phyloP scores from a whole-genome alignment of 2,113 vertebrate genomes.

The Malurus alboscapulatus region DNA sequence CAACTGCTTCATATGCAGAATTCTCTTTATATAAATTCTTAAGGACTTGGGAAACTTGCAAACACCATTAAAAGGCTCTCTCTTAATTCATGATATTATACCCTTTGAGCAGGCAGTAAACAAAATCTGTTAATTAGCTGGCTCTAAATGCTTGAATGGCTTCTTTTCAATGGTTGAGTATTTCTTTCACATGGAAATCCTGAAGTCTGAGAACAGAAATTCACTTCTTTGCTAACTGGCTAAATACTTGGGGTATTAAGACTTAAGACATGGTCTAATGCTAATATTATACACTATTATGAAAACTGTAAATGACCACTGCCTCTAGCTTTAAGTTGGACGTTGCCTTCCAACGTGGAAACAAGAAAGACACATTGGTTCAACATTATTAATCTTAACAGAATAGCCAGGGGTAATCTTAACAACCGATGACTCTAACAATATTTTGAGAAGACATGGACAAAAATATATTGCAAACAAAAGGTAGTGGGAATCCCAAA shows the following conservation, averaged over 20 bases:
- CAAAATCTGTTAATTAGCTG: not conserved
- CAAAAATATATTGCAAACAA: not conserved
- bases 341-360: not conserved
- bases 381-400: not conserved
- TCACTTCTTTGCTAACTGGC: not conserved
- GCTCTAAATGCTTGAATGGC: not conserved
- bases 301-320: not conserved
- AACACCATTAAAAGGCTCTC: not conserved
- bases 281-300: not conserved
- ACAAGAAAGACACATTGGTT: not conserved
- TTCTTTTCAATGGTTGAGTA: not conserved
- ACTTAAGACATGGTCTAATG: not conserved
- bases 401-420: not conserved
- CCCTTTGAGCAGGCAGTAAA: not conserved
- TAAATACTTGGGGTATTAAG: not conserved
- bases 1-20: not conserved
- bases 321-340: not conserved
- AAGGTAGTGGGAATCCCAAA: not conserved
- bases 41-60: not conserved
- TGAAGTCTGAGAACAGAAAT: not conserved
- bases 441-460: not conserved
- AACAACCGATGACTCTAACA: not conserved
- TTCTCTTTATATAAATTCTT: not conserved
- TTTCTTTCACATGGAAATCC: slow-evolving; percentile 1
- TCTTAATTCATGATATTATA: not conserved